Base-by-base conservation (phyloP, 2,113 vertebrate genomes). In the Trichomycterus rosablanca region DNA sequence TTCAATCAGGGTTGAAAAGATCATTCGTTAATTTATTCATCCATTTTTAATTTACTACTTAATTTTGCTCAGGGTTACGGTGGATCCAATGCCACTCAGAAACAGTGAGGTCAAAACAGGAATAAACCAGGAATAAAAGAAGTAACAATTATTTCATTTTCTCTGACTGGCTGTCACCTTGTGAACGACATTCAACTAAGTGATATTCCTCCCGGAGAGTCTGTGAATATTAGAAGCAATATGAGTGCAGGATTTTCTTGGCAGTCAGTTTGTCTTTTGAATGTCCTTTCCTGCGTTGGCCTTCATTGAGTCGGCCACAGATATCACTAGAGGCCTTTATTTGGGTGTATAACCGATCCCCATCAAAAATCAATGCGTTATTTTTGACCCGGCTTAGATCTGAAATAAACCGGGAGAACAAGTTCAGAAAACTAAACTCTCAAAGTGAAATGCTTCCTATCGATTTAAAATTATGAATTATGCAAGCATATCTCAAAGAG, bases 281-380 rank as follows among this genome's bases (percentile, higher is more conserved):
- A 68, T 49, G 66, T 61, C 66, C 68, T 68, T 55, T 56, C 23
- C 39, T 66, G 50, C 18, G 16, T 18, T 32, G 40, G 32, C 34
- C 50, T 60, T 39, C 23, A 50, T 61, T 48, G 43, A 28, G 19
- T 70, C 48, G 16, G 67, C 71, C 59, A 59, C 55, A 57, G 59
- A 66, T 55, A 42, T 61, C 56, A 59, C 72, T 62, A 68, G 67
- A 70, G 54, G 61, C 55, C 45, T 59, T 71, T 67, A 66, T 72
- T 72, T 59, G 63, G 70, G 55, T 67, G 64, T 57, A 74, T 67
- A 48, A 55, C 60, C 70, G 70, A 74, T 70, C 70, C 72, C 62
- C 63, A 74, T 77, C 63, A 77, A 69, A 77, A 77, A 77, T 77
- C 75, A 70, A 77, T 77, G 66, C 37, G 30, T 50, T 68, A 68